Evolutionary conservation across 2,888 invertebrate species (phyloP).

Genomic region (Limenitis camilla): DNA sequence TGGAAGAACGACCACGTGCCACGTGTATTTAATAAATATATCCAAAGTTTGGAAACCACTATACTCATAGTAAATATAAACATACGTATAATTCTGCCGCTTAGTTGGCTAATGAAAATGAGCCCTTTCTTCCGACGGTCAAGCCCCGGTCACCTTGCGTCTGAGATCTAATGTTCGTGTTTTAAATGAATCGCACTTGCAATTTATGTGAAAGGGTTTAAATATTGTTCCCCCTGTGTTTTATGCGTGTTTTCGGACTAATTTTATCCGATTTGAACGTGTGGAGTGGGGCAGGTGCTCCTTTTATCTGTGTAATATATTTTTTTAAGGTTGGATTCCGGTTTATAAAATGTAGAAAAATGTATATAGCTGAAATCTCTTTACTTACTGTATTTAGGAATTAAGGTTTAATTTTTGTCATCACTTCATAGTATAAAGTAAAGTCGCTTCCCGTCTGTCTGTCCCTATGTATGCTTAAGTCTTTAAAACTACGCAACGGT

Average conservation of each 20-base stretch:
- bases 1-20: too few species aligned
- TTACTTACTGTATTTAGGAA: too few species aligned
- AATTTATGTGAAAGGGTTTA: slow-evolving; percentile 69
- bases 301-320: not conserved
- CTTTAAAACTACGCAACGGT: too few species aligned
- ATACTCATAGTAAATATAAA: slow-evolving; percentile 48
- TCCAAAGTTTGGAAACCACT: slow-evolving; percentile 41
- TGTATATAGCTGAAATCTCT: too few species aligned
- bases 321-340: not conserved
- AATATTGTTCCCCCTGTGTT: slow-evolving; percentile 51
- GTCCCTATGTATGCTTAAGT: too few species aligned
- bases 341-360: too few species aligned
- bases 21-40: not conserved
- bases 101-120: slow-evolving; percentile 69
- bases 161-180: slow-evolving; percentile 52
- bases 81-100: slow-evolving; percentile 51
- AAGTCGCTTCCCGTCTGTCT: too few species aligned
- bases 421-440: too few species aligned
- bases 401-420: too few species aligned
- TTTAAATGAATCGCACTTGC: slow-evolving; percentile 66
- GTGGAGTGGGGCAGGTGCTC: slow-evolving; percentile 14
- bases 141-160: slow-evolving; percentile 42
- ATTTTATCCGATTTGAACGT: slow-evolving; percentile 37
- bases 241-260: slow-evolving; percentile 47
- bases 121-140: slow-evolving; percentile 69